Evolutionary conservation across 2,113 vertebrate species (phyloP).

Genomic region (Panthera leo): DNA sequence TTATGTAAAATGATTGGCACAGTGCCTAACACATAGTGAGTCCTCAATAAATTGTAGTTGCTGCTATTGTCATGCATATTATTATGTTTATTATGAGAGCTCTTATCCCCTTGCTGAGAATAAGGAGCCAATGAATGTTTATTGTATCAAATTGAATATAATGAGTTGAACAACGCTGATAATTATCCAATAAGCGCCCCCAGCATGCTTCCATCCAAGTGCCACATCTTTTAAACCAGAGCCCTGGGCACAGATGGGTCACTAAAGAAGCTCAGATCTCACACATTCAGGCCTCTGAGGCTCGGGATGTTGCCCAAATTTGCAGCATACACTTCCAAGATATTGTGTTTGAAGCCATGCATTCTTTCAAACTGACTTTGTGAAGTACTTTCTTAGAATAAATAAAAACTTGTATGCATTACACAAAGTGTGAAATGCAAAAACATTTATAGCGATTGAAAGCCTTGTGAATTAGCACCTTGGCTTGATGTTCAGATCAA

Average conservation of each 20-base stretch:
- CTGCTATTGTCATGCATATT: neutral
- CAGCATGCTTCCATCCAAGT: neutral
- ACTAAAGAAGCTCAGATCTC: neutral
- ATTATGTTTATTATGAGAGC: neutral
- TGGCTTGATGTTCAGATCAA: neutral
- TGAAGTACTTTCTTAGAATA: conserved; percentile 37
- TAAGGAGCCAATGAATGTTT: neutral
- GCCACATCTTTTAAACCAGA: neutral
- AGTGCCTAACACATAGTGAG: neutral
- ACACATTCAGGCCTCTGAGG: neutral
- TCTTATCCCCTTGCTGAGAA: neutral
- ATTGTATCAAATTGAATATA: neutral
- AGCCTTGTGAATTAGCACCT: neutral
- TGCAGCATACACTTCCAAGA: conserved; percentile 25
- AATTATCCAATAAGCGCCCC: neutral
- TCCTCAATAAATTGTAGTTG: conserved; percentile 9
- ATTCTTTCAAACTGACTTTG: conserved; percentile 32
- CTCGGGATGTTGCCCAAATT: neutral
- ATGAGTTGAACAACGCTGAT: neutral
- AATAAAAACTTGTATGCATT: conserved; percentile 21
- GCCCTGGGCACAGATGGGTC: neutral
- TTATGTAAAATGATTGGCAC: neutral
- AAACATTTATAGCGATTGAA: neutral
- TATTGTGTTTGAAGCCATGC: neutral
- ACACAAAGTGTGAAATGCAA: conserved; percentile 12